phyloP scores from a whole-genome alignment of 2,113 vertebrate species.

The Apodemus speciosus region DNA sequence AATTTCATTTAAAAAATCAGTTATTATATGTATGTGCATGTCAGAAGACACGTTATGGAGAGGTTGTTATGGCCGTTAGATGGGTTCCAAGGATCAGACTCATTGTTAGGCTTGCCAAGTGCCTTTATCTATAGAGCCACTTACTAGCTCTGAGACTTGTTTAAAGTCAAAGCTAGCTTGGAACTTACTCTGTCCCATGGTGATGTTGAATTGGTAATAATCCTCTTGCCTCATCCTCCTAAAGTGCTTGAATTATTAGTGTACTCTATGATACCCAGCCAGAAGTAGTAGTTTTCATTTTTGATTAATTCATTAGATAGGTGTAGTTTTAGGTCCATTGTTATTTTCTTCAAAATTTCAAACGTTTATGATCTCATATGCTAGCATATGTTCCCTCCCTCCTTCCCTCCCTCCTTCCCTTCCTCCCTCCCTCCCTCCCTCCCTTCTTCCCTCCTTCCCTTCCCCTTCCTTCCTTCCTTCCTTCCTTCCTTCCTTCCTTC shows the following conservation, averaged over 20 bases:
- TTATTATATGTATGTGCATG: neutral
- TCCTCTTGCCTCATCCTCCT: neutral
- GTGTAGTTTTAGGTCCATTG: neutral
- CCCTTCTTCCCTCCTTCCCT: no score
- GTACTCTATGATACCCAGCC: no score
- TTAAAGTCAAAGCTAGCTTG: neutral
- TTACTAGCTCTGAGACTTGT: neutral
- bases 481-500: no score
- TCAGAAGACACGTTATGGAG: neutral
- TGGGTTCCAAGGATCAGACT: neutral
- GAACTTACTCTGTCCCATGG: neutral
- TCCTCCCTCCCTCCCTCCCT: no score
- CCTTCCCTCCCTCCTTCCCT: neutral
- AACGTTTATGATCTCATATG: neutral
- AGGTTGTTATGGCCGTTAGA: neutral
- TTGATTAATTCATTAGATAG: slow-evolving; percentile 22
- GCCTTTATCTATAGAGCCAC: neutral
- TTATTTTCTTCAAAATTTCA: slow-evolving; percentile 34
- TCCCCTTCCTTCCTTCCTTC: no score
- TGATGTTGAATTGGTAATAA: neutral
- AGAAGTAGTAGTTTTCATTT: neutral
- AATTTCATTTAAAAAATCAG: neutral
- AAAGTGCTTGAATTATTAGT: neutral
- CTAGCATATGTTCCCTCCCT: neutral
- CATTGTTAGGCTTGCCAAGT: neutral